Percentiles rank a stretch among this genome's conserved stretches.
phyloP scores from a whole-genome alignment of 2,797 vertebrate genomes.

The Coregonus suidteri region DNA sequence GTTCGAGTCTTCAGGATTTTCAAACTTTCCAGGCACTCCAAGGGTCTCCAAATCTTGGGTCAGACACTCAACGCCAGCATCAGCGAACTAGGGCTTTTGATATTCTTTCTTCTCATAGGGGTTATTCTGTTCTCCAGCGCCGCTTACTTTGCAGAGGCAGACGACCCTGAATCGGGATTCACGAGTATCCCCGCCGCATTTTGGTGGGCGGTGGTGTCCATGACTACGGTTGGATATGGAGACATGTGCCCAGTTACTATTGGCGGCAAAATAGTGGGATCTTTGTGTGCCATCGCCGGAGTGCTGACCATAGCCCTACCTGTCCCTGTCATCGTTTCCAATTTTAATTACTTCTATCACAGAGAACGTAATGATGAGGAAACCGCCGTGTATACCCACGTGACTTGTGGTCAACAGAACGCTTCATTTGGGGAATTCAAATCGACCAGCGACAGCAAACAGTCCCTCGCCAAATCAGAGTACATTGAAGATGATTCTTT shows the following conservation, averaged over 20 bases:
- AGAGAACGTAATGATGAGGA: slow-evolving; percentile 88
- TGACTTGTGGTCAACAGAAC: slow-evolving; percentile 86
- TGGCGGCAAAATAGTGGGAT: slow-evolving; percentile 93
- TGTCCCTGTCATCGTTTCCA: slow-evolving; percentile 93
- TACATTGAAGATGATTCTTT: slow-evolving; percentile 79
- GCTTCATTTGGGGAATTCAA: slow-evolving; percentile 75
- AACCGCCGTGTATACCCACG: slow-evolving; percentile 83
- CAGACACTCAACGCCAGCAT: slow-evolving; percentile 90
- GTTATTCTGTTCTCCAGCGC: slow-evolving; percentile 95
- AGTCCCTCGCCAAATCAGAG: slow-evolving; percentile 83
- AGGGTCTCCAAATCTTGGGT: slow-evolving; percentile 89
- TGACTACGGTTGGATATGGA: slow-evolving; percentile 96
- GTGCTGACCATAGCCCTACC: slow-evolving; percentile 93
- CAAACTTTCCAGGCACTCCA: slow-evolving; percentile 91
- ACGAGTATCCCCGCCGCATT: slow-evolving; percentile 93
- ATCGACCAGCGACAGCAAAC: slow-evolving; percentile 75
- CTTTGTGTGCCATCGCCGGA: slow-evolving; percentile 91
- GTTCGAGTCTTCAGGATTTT: slow-evolving; percentile 91
- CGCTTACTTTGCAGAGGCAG: slow-evolving; percentile 91
- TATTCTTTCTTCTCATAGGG: slow-evolving; percentile 92
- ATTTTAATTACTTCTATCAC: slow-evolving; percentile 98
- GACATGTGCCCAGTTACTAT: slow-evolving; percentile 95
- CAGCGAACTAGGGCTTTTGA: slow-evolving; percentile 88
- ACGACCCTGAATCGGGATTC: slow-evolving; percentile 85
- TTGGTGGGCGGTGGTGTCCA: slow-evolving; percentile 97